These are phyloP conservation scores for Penaeus vannamei DNA, from an alignment of 1,140 invertebrate species.

Conservation along the genomic window DNA sequence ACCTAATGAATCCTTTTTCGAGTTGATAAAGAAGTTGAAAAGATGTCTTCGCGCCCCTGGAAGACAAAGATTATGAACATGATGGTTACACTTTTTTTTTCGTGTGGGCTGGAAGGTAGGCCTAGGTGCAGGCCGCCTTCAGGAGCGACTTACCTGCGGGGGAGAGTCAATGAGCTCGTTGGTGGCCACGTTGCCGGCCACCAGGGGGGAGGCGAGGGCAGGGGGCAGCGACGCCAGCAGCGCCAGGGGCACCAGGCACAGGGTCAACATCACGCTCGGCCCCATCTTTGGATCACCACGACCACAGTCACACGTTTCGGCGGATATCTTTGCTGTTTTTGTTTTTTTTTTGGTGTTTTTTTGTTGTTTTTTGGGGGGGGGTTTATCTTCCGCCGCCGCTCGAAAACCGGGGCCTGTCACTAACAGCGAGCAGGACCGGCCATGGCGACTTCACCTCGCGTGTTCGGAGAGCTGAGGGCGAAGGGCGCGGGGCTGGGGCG, in stretches of 20 bases:
- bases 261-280: constrained; percentile 12
- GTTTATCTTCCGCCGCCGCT: background rate
- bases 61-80: no score
- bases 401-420: background rate
- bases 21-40: no score
- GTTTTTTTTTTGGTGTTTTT: no score
- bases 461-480: background rate
- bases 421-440: background rate
- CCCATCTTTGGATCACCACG: background rate
- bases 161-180: constrained; percentile 30
- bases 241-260: constrained; percentile 1
- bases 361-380: no score
- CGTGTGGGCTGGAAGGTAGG: no score
- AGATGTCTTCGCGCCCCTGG: no score
- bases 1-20: no score
- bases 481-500: background rate
- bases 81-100: no score
- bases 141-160: constrained; percentile 16
- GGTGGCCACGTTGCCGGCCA: constrained; percentile 42
- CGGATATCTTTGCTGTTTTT: no score
- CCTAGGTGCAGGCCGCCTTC: background rate
- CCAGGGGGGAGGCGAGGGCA: constrained; percentile 17
- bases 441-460: constrained; percentile 48
- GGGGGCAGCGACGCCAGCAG: constrained; percentile 22
- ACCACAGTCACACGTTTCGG: background rate